Percentiles rank a stretch among this genome's conserved stretches.
phyloP scores from a whole-genome alignment of 2,888 invertebrate genomes.

The Diarsia mendica region DNA sequence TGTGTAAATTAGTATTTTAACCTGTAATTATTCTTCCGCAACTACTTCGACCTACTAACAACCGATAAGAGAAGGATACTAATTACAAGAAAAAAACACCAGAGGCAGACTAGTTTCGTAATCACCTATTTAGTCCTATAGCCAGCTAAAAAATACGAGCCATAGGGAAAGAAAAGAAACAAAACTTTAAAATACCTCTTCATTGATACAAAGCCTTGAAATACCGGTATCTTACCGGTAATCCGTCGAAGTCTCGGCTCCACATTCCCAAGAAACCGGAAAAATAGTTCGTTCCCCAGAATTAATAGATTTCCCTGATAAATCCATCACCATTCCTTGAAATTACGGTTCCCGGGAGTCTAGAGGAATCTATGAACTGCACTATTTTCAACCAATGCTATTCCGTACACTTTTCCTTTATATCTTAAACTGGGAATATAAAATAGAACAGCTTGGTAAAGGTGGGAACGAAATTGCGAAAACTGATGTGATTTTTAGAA shows the following conservation, averaged over 20 bases:
- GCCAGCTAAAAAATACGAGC: background rate
- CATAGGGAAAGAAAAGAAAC: background rate
- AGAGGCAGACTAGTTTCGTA: background rate
- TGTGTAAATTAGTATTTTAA: background rate
- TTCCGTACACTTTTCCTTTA: constrained; percentile 35
- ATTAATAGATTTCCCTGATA: constrained; percentile 58
- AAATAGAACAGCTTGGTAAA: constrained; percentile 5
- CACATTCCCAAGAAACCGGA: background rate
- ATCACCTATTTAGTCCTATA: background rate
- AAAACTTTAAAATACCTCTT: background rate
- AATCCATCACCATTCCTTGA: constrained; percentile 39
- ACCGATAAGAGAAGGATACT: background rate
- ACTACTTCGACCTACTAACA: background rate
- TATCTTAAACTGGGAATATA: constrained; percentile 29
- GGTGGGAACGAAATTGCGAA: background rate
- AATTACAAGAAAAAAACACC: no score
- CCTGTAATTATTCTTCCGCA: background rate
- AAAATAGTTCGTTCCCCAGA: constrained; percentile 35
- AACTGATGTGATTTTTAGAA: background rate
- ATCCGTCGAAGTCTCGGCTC: constrained; percentile 18
- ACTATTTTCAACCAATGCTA: constrained; percentile 38
- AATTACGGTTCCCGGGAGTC: constrained; percentile 44
- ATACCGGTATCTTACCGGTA: constrained; percentile 7
- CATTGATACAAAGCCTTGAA: background rate
- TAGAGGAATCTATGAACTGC: constrained; percentile 35